A percentile compares a stretch with the other conserved stretches of the same genome.
Conservation (phyloP, 2,888 invertebrate genomes). For the Eupeodes latifasciatus region DNA sequence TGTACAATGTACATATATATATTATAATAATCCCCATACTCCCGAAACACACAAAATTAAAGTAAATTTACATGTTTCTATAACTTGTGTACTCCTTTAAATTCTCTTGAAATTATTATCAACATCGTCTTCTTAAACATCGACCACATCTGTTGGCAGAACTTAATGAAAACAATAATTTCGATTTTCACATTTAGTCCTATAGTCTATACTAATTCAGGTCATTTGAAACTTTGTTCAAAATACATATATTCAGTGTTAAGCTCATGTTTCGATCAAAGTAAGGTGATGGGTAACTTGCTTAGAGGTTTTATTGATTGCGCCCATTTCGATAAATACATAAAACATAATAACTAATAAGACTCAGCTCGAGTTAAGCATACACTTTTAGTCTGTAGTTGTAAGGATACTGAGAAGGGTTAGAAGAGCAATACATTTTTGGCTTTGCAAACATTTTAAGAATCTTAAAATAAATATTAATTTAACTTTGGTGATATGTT, state of each 20-base stretch:
- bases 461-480: too few relatives aligned
- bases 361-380: background rate
- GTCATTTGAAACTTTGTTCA: slow-evolving; percentile 56
- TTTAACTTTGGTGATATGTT: too few relatives aligned
- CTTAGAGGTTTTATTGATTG: slow-evolving; percentile 1
- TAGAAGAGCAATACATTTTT: too few relatives aligned
- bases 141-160: slow-evolving; percentile 63
- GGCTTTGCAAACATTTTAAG: too few relatives aligned
- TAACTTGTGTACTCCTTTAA: slow-evolving; percentile 35
- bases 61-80: slow-evolving; percentile 57
- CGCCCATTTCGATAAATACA: slow-evolving; percentile 15
- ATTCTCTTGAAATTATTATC: slow-evolving; percentile 19
- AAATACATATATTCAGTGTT: slow-evolving; percentile 67
- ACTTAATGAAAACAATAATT: slow-evolving; percentile 71
- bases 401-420: too few relatives aligned
- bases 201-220: slow-evolving; percentile 11
- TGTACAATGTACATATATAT: background rate
- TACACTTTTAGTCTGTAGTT: background rate
- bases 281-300: slow-evolving; percentile 3
- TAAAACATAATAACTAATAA: background rate
- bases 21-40: background rate
- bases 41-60: slow-evolving; percentile 35
- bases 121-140: slow-evolving; percentile 29
- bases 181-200: slow-evolving; percentile 62
- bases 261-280: slow-evolving; percentile 27